Conservation (phyloP, 2,888 invertebrate species). For the Stenotaenia linearis region DNA sequence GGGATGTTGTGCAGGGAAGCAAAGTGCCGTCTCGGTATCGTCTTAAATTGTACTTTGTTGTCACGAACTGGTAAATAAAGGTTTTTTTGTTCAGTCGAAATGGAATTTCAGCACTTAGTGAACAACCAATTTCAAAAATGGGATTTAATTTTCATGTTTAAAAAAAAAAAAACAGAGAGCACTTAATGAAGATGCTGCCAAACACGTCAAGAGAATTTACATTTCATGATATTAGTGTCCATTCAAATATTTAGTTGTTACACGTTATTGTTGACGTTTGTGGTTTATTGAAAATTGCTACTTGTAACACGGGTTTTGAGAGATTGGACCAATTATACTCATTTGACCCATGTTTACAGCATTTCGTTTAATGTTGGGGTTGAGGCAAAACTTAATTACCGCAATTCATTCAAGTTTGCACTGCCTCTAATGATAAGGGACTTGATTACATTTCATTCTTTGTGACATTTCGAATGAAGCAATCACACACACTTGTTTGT, state of each 20-base stretch:
- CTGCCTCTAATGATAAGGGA: conserved; percentile 17
- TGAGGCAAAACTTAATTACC: conserved; percentile 26
- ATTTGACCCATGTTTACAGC: conserved; percentile 17
- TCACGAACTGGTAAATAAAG: conserved; percentile 12
- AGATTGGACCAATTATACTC: conserved; percentile 1
- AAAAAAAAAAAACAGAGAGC: too few species aligned
- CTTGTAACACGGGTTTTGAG: background rate
- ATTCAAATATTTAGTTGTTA: background rate
- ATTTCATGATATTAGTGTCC: background rate
- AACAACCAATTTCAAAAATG: background rate
- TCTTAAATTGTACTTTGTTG: conserved; percentile 4
- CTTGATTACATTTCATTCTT: conserved; percentile 20
- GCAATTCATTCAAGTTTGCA: conserved; percentile 24
- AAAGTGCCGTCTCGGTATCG: background rate
- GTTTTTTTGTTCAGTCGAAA: background rate
- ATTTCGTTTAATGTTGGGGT: conserved; percentile 12
- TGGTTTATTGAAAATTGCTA: conserved; percentile 24
- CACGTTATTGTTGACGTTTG: background rate
- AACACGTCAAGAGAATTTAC: too few species aligned
- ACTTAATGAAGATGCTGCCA: too few species aligned
- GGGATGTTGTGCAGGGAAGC: background rate
- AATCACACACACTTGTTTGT: conserved; percentile 21
- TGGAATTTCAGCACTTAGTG: too few species aligned
- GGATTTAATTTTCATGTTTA: too few species aligned
- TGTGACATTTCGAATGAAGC: conserved; percentile 17